Evolutionary conservation across 2,888 invertebrate species (phyloP).

Genomic region (Drosophila maculinotata): DNA sequence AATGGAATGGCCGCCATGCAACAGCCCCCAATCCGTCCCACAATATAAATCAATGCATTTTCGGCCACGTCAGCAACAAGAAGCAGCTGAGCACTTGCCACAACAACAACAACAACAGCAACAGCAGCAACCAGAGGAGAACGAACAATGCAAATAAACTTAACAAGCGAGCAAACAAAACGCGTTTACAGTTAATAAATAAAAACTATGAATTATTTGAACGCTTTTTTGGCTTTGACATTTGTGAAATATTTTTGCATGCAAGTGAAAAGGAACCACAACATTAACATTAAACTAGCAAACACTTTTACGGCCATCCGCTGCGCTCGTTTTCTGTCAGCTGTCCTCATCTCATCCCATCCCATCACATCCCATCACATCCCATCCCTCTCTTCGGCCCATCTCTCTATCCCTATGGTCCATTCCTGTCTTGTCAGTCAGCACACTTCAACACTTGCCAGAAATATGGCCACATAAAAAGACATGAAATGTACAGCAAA

Average conservation of each 20-base stretch:
- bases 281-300: slow-evolving; percentile 42
- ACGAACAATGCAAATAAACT: slow-evolving; percentile 25
- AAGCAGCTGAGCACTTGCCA: slow-evolving; percentile 27
- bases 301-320: slow-evolving; percentile 53
- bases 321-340: slow-evolving; percentile 50
- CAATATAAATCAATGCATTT: slow-evolving; percentile 27
- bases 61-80: slow-evolving; percentile 12
- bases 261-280: slow-evolving; percentile 23
- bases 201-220: slow-evolving; percentile 18
- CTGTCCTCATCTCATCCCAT: no score
- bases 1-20: slow-evolving; percentile 9
- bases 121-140: no score
- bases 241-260: slow-evolving; percentile 24
- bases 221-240: slow-evolving; percentile 11
- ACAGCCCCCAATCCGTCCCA: background rate
- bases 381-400: background rate
- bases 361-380: no score
- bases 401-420: background rate
- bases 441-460: slow-evolving; percentile 67
- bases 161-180: slow-evolving; percentile 10
- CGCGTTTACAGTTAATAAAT: slow-evolving; percentile 45
- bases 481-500: slow-evolving; percentile 56
- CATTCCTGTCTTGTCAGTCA: slow-evolving; percentile 26
- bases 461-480: slow-evolving; percentile 75
- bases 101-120: slow-evolving; percentile 6